A percentile compares a stretch with the other conserved stretches of the same genome.
phyloP scores from a whole-genome alignment of 2,113 vertebrate species.

The Pseudorhombus dupliciocellatus region DNA sequence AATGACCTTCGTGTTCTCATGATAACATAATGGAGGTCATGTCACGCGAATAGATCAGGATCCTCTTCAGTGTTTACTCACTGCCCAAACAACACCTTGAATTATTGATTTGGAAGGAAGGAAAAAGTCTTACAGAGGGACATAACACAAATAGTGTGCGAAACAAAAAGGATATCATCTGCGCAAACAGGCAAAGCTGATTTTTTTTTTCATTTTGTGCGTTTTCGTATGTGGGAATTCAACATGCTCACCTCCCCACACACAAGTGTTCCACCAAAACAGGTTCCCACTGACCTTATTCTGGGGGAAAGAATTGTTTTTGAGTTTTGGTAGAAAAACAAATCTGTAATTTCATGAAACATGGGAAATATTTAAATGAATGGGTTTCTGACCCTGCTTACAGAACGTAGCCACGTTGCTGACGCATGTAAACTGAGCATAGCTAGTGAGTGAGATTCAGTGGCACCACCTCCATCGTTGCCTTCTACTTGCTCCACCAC shows the following conservation, averaged over 20 bases:
- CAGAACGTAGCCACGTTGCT: not conserved
- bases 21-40: slow-evolving; percentile 67
- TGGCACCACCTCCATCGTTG: not conserved
- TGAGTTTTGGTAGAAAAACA: not conserved
- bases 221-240: no score
- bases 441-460: not conserved
- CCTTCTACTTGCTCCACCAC: not conserved
- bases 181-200: not conserved
- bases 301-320: not conserved
- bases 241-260: not conserved
- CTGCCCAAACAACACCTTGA: slow-evolving; percentile 63
- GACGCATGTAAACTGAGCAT: not conserved
- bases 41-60: slow-evolving; percentile 60
- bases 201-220: not conserved
- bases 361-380: not conserved
- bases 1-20: slow-evolving; percentile 61
- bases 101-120: slow-evolving; percentile 59
- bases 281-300: not conserved
- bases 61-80: slow-evolving; percentile 65
- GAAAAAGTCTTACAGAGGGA: slow-evolving; percentile 43
- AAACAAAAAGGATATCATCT: not conserved
- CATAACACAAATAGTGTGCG: slow-evolving; percentile 16
- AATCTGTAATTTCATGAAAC: not conserved
- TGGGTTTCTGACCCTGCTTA: not conserved
- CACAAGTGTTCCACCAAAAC: not conserved